These are phyloP conservation scores for Exocentrus adspersus DNA, from an alignment of 2,888 invertebrate species.

Conservation along the genomic window DNA sequence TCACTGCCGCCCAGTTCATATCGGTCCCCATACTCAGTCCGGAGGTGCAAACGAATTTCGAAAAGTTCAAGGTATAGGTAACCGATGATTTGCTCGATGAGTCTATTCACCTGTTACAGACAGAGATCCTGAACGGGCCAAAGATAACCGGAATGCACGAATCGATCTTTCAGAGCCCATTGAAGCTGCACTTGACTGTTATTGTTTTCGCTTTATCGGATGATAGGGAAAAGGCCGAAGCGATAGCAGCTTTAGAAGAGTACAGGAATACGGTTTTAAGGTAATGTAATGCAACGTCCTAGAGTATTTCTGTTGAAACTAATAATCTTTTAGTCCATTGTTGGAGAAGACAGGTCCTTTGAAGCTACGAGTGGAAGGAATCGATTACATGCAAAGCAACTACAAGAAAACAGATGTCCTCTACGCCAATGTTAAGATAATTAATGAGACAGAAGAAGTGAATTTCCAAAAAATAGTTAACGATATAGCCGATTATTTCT, in stretches of 20 bases:
- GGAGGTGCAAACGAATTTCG: constrained; percentile 71
- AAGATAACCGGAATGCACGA: constrained; percentile 72
- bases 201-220: constrained; percentile 80
- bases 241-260: constrained; percentile 70
- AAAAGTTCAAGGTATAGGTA: constrained; percentile 78
- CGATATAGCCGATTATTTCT: constrained; percentile 70
- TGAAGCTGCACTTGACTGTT: constrained; percentile 85
- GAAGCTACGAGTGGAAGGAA: constrained; percentile 73
- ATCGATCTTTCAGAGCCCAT: constrained; percentile 75
- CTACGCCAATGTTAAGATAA: constrained; percentile 73
- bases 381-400: constrained; percentile 93
- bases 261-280: constrained; percentile 72
- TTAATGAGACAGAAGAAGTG: constrained; percentile 63
- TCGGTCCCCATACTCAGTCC: constrained; percentile 76
- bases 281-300: constrained; percentile 62
- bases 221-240: constrained; percentile 75
- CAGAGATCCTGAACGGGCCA: constrained; percentile 55
- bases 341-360: constrained; percentile 50
- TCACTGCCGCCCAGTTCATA: constrained; percentile 82
- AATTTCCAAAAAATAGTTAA: constrained; percentile 74
- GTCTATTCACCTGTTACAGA: too few species aligned
- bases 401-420: constrained; percentile 81
- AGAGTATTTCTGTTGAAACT: too few species aligned
- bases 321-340: constrained; percentile 51
- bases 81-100: too few species aligned